phyloP scores from a whole-genome alignment of 1,140 invertebrate genomes.

The Nephotettix cincticeps region DNA sequence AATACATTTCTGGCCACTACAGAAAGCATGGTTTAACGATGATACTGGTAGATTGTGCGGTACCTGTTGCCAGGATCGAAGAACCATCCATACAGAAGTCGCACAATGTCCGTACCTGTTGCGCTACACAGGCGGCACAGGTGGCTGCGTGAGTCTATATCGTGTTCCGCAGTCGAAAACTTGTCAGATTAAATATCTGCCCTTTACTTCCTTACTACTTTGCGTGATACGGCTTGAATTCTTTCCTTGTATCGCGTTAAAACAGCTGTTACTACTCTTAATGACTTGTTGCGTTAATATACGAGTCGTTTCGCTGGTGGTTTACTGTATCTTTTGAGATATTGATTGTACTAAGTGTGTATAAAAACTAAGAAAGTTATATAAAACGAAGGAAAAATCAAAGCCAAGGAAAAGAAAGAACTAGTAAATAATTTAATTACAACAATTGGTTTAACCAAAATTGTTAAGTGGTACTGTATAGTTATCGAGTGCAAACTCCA shows the following conservation, averaged over 20 bases:
- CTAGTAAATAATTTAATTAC: too few species aligned
- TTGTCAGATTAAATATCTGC: background rate
- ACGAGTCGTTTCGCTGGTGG: background rate
- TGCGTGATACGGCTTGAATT: background rate
- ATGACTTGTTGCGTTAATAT: background rate
- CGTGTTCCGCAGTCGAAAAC: constrained; percentile 1
- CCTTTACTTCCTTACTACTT: background rate
- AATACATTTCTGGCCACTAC: too few species aligned
- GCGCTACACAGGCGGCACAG: background rate
- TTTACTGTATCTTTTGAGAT: background rate
- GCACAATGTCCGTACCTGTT: background rate
- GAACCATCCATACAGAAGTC: background rate
- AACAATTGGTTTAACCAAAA: too few species aligned
- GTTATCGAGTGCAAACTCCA: too few species aligned
- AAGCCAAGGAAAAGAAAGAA: too few species aligned
- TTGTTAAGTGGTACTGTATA: too few species aligned
- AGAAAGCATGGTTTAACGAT: too few species aligned
- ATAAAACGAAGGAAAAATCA: background rate
- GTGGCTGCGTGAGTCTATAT: background rate
- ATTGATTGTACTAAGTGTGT: background rate
- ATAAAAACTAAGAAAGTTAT: background rate
- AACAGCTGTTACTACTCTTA: background rate
- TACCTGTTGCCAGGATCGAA: too few species aligned
- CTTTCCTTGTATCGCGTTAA: background rate
- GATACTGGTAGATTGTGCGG: too few species aligned